Base-by-base conservation (phyloP, 2,797 vertebrate genomes). In the Syngnathus acus region DNA sequence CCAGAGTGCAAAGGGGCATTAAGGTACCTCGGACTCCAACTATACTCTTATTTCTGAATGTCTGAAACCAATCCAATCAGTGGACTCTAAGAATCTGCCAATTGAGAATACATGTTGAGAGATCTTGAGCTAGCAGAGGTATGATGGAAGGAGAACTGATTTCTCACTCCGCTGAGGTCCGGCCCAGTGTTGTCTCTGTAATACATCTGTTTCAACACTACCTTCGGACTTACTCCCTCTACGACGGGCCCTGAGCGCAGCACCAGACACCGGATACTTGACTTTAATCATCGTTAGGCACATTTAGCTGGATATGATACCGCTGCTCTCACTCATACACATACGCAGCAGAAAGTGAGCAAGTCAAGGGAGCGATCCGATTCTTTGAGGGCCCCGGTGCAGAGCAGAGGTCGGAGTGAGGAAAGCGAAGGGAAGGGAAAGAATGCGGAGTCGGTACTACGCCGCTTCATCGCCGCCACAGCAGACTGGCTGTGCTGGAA, bases 271-370 rank as follows among this genome's bases (percentile, higher is more conserved):
- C 69, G 60, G 89, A 90, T 87, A 85, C 85, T 74, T 81, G 57
- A 87, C 88, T 89, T 89, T 89, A 89, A 89, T 90, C 89, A 89
- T 87, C 81, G 83, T 86, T 87, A 82, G 88, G 89, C 87, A 87
- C 87, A 89, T 90, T 89, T 90, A 90, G 85, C 82, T 82, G 82
- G 78, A 87, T 83, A 86, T 84, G 85, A 89, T 86, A 89, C 87
- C 75, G 19, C 80, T 67, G 74, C 81, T 81, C 67, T 69, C 77
- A 71, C 83, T 81, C 88, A 80, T 78, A 75, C 79, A 82, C 79
- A 67, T 66, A 71, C 80, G 64, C 74, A 77, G 83, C 82, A 86
- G 81, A 82, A 87, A 88, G 82, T 74, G 80, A 88, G 81, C 82
- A 78, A 86, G 82, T 62, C 76, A 32, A 78, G 79, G 74, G 84